These are phyloP conservation scores for Lophotis ruficrista DNA, from an alignment of 2,113 vertebrate species.

Conservation along the genomic window DNA sequence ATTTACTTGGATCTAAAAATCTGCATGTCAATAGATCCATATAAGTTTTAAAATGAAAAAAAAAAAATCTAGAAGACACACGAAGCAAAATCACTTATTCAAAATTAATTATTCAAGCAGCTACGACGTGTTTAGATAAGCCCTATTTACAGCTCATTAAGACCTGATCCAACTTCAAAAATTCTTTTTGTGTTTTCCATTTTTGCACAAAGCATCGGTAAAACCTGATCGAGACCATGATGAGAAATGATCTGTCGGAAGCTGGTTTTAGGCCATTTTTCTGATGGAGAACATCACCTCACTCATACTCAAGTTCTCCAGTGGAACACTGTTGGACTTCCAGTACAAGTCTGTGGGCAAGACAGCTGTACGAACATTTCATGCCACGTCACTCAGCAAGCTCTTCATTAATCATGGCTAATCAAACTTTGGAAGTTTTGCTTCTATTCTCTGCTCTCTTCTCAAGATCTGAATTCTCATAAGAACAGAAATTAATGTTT, in stretches of 20 bases:
- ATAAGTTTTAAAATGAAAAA: background rate
- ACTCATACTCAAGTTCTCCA: background rate
- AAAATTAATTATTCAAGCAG: background rate
- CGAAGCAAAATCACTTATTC: background rate
- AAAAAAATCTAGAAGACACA: background rate
- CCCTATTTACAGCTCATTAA: background rate
- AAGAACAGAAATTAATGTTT: background rate
- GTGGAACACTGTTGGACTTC: background rate
- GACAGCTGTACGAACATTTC: background rate
- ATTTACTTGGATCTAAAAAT: background rate
- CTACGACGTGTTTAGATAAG: background rate
- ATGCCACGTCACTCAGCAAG: background rate
- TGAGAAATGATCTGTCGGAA: background rate
- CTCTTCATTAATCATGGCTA: background rate
- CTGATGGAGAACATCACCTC: background rate
- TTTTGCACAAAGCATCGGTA: background rate
- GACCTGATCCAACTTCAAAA: background rate
- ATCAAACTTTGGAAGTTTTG: background rate
- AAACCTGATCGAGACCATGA: rapidly evolving
- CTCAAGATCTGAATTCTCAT: background rate
- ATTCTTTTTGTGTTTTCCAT: background rate
- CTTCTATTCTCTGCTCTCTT: background rate
- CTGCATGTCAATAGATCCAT: background rate
- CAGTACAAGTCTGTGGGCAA: background rate
- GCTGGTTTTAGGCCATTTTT: background rate